phyloP scores from a whole-genome alignment of 1,140 invertebrate genomes.

The Heterodera schachtii region DNA sequence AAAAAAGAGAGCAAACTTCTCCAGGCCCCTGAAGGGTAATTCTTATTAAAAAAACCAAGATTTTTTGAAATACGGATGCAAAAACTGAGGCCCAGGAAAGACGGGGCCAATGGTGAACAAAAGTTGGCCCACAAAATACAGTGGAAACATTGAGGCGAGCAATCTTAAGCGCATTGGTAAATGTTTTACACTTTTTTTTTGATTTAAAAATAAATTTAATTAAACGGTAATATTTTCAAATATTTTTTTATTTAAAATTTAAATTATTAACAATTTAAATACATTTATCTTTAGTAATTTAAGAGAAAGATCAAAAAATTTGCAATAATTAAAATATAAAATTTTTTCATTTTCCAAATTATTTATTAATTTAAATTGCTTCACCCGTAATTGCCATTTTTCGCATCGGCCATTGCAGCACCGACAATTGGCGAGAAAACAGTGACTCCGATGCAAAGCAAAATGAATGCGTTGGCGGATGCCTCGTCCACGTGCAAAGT shows the following conservation, averaged over 20 bases:
- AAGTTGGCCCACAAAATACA: conserved; percentile 23
- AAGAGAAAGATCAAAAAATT: neutral
- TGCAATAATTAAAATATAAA: neutral
- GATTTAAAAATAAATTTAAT: too few species aligned
- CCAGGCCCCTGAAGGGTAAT: neutral
- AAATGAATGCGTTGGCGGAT: neutral
- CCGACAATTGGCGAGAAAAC: conserved; percentile 23
- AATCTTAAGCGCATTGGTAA: neutral
- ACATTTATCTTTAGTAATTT: too few species aligned
- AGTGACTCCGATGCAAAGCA: neutral
- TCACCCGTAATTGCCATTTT: conserved; percentile 25
- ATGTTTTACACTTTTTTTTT: too few species aligned
- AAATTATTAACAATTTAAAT: too few species aligned
- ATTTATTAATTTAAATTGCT: too few species aligned
- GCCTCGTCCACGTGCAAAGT: neutral
- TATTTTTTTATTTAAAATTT: too few species aligned
- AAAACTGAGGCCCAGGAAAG: conserved; percentile 11
- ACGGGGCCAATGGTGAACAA: conserved; percentile 20
- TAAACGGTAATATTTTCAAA: too few species aligned
- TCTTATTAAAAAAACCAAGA: neutral
- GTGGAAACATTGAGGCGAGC: conserved; percentile 15
- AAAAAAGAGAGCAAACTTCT: conserved; percentile 16
- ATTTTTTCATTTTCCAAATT: too few species aligned
- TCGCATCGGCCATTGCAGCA: conserved; percentile 16
- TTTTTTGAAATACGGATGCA: conserved; percentile 21